Base-by-base conservation (phyloP, 2,797 vertebrate species). In the Sus cebifrons region DNA sequence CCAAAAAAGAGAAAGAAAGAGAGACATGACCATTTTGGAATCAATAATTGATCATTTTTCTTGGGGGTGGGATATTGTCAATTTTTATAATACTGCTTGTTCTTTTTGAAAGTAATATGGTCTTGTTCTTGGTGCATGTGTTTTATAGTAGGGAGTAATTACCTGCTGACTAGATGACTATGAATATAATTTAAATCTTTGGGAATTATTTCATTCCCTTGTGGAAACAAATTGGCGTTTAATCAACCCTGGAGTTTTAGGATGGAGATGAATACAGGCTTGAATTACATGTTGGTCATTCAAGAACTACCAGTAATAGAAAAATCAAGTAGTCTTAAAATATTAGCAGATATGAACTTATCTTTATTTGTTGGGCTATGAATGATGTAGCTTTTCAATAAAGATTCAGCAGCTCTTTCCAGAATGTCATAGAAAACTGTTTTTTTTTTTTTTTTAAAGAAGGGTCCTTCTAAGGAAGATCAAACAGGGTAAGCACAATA, bases 321-420 rank as follows among this genome's bases (percentile, higher is more conserved):
- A 94, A 96, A 73, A 77, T 56, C 60, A 86, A 92, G 70, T 27
- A 20, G 20, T 77, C 49, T 90, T 81, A 78, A 54, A 64, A 2
- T 52, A 40, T 86, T 58, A 64, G 68, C 32, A 79, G 89, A 54
- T 78, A 58, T 36, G 62, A 70, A 32, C 75, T 89, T 75, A 29
- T 91, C 70, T 97, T 85, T 97, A 95, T 95, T 91, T 95, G 67
- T 40, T 85, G 52, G 90, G 44, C 32, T 85, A 44, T 84, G 77
- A 81, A 52, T 65, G 68, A 91, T 16, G 3, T 27, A 74, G 16
- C 64, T 92, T 90, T 94, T 96, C 68, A 92, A n/a, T 70, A 60
- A 92, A 82, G 78, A 73, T 60, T 89, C 54, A 81, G 71, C 75
- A 81, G 49, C 15, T 90, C 49, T 86, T 88, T 96, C 88, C 74